Base-by-base conservation (phyloP, 1,140 invertebrate genomes). In the Glomeris maerens region DNA sequence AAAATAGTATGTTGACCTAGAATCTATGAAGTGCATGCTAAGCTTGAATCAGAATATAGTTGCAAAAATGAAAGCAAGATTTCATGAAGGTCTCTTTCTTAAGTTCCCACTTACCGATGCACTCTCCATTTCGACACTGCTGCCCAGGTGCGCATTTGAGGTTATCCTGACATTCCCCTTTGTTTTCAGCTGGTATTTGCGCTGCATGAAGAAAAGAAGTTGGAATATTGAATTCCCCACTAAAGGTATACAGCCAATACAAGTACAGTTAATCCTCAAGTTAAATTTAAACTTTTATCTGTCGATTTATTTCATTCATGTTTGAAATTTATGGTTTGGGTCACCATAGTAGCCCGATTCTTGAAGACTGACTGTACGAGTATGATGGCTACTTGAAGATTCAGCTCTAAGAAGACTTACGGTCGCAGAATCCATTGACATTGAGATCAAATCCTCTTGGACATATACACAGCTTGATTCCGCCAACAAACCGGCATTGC, bases 71-170 rank as follows among this genome's bases (percentile, higher is more conserved):
- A 36, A 10, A 17, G 17, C 31, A 17, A 10, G 31, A 10, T 36
- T 10, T 36, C 10, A 36, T 36, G 17, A 36, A 36, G 17, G 40
- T 42, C 20, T 5, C 25, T 25, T 20, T 1, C 26, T 42, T 45
- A 2, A 3, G 20, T 20, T 17, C 2, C 3, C 7, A 47, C 47
- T 55, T 54, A 55, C 54, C 22, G 25, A 60, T 60, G 27, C 59
- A 60, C 26, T 57, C 49, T 38, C 45, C 55, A 27, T 56, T 56
- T 27, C 55, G 46, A 29, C 57, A 59, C 26, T 53, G 48, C 27
- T 58, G 55, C 38, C 51, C 56, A 2, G 55, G 42, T 5, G 31
- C 45, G 39, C 59, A 61, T 36, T 59, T 56, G n/a, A 50, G 49
- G 49, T 55, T 55, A 2, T 47, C 51, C n/a, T 49, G 42, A 29